Percentiles rank a stretch among this genome's conserved stretches.
Evolutionary conservation across 1,140 invertebrate species (phyloP).

Genomic region (Pemphigus obesinymphae): DNA sequence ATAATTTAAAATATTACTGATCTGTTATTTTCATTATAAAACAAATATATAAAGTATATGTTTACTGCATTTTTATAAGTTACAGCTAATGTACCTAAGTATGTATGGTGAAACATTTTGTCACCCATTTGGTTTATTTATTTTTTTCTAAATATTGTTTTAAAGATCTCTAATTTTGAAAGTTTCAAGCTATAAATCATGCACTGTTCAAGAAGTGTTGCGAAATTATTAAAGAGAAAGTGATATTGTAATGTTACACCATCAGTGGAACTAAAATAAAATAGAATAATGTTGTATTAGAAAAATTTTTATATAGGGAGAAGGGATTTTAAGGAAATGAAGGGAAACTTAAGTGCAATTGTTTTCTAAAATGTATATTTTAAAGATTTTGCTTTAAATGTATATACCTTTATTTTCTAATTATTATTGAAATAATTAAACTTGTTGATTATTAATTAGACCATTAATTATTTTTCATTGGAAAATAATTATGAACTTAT

Average conservation of each 20-base stretch:
- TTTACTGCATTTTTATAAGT: background rate
- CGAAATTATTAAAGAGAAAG: background rate
- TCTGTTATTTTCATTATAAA: background rate
- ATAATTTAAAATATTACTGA: background rate
- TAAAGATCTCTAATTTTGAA: background rate
- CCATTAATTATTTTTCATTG: background rate
- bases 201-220: background rate
- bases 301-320: background rate
- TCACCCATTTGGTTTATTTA: background rate
- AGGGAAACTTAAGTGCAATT: conserved; percentile 12
- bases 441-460: conserved; percentile 29
- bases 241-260: background rate
- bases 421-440: background rate
- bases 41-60: too few species aligned
- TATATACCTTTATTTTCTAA: conserved; percentile 15
- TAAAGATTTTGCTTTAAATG: background rate
- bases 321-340: conserved; percentile 25
- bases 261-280: background rate
- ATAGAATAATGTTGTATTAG: background rate
- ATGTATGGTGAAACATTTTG: background rate
- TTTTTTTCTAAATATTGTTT: background rate
- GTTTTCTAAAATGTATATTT: conserved; percentile 28
- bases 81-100: background rate
- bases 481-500: conserved; percentile 14
- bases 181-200: background rate